Conservation (phyloP, 2,888 invertebrate species). For the Furcula furcula region DNA sequence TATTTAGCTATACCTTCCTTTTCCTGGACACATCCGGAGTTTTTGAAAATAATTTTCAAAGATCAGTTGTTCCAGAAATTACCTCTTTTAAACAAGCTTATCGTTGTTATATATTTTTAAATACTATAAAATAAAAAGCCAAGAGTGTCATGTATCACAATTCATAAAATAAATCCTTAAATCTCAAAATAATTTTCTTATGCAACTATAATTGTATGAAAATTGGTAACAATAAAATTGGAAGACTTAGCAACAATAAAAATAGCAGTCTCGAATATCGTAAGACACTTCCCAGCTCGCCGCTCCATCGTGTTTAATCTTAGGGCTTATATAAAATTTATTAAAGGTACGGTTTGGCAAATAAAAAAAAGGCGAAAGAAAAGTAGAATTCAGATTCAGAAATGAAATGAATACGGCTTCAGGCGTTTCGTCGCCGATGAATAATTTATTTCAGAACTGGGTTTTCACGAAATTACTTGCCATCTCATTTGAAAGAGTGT, state of each 20-base stretch:
- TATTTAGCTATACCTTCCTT: no score
- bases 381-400: slow-evolving; percentile 77
- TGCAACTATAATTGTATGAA: background rate
- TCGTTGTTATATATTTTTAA: no score
- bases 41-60: no score
- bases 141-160: no score
- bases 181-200: background rate
- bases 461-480: slow-evolving; percentile 78
- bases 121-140: no score
- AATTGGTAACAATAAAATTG: slow-evolving; percentile 1
- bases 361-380: slow-evolving; percentile 67
- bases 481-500: slow-evolving; percentile 70
- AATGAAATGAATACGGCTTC: slow-evolving; percentile 80
- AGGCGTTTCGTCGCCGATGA: slow-evolving; percentile 80
- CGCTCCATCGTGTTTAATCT: slow-evolving; percentile 60
- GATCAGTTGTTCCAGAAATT: no score
- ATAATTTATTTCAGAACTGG: slow-evolving; percentile 79
- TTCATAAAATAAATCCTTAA: background rate
- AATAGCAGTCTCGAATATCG: slow-evolving; percentile 32
- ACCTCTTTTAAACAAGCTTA: no score
- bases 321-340: slow-evolving; percentile 76
- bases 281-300: slow-evolving; percentile 30
- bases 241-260: slow-evolving; percentile 30
- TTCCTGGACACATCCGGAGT: no score
- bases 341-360: slow-evolving; percentile 67